Base-by-base conservation (phyloP, 2,113 vertebrate species). In the cat (Felis catus) region DNA sequence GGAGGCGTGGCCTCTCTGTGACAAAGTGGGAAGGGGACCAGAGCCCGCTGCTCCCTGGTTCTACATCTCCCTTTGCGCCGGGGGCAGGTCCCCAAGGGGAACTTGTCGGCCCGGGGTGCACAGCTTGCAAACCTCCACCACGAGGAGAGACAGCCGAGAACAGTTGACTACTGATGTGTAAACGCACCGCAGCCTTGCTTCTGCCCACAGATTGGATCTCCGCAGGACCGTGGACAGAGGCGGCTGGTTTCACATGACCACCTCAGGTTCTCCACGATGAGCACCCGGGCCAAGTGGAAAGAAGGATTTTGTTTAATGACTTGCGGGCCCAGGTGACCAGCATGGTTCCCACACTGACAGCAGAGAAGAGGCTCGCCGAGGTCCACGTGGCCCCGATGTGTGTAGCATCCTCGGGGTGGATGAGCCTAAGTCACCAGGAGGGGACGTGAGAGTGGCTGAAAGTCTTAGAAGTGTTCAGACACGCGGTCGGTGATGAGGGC, bases 51-150 rank as follows among this genome's bases (percentile, higher is more conserved):
- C 41, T 27, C 29, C 4, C 8, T 12, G 33, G 23, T 25, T 79
- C 29, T 19, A 3, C 1, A 1, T 3, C 29, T 27, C 27, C 21
- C 19, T 65, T 66, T n/a, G 7, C 1, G 0, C 78, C n/a, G 19
- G 11, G 1, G 18, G 29, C 31, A 45, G 36, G 65, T 39, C 31
- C 1, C 1, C 23, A 39, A 58, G 5, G 16, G 16, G 12, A 18
- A 19, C 6, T 39, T 76, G 27, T 79, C 0, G 0, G 18, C 76
- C 4, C 51, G 2, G 71, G 65, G 19, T 21, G 0, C 1, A 0
- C 15, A 31, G 51, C 61, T 5, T 25, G 36, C 78, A 71, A 48
- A 33, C 16, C 25, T 25, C 19, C 1, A 4, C 33, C 83, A n/a
- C 10, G 55, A 25, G 61, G 39, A 51, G 27, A 7, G 51, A 36